These are phyloP conservation scores for Drosophila trapezifrons DNA, from an alignment of 1,140 invertebrate species.

Conservation along the genomic window DNA sequence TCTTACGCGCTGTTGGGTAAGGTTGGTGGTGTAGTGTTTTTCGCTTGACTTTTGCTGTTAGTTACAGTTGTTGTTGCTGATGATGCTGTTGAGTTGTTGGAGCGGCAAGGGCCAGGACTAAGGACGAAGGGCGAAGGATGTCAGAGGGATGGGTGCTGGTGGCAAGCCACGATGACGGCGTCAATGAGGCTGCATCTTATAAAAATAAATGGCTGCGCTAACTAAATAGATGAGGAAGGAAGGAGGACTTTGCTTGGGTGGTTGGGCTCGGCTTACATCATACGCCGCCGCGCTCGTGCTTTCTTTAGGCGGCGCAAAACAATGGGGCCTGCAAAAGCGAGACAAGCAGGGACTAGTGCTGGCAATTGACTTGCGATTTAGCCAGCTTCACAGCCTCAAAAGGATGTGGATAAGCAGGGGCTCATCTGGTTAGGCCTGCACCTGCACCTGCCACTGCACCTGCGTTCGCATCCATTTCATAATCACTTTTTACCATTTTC, in stretches of 20 bases:
- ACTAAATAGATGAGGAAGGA: slow-evolving; percentile 54
- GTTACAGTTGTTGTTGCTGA: slow-evolving; percentile 48
- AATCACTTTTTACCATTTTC: slow-evolving; percentile 76
- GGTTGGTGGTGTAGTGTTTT: slow-evolving; percentile 50
- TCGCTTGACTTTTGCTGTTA: slow-evolving; percentile 63
- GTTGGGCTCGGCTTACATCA: slow-evolving; percentile 68
- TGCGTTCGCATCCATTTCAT: slow-evolving; percentile 52
- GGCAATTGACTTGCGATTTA: slow-evolving; percentile 50
- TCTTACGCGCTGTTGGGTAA: slow-evolving; percentile 67
- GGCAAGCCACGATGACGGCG: slow-evolving; percentile 54
- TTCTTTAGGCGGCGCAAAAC: slow-evolving; percentile 64
- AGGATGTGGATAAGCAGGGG: slow-evolving; percentile 20
- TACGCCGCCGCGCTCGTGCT: slow-evolving; percentile 49
- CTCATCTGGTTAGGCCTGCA: slow-evolving; percentile 40
- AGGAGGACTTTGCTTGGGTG: slow-evolving; percentile 19
- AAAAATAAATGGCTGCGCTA: slow-evolving; percentile 74
- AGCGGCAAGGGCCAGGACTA: slow-evolving; percentile 4
- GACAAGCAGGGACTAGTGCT: slow-evolving; percentile 11
- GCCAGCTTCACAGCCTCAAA: slow-evolving; percentile 20
- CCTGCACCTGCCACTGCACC: slow-evolving; percentile 14
- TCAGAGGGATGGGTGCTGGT: slow-evolving; percentile 5
- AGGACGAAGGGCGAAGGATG: slow-evolving; percentile 14
- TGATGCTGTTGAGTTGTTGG: slow-evolving; percentile 31
- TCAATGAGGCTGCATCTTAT: slow-evolving; percentile 65
- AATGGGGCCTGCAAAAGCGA: slow-evolving; percentile 44